Conservation (phyloP, 2,797 vertebrate species). For the Rallus crepitans region DNA sequence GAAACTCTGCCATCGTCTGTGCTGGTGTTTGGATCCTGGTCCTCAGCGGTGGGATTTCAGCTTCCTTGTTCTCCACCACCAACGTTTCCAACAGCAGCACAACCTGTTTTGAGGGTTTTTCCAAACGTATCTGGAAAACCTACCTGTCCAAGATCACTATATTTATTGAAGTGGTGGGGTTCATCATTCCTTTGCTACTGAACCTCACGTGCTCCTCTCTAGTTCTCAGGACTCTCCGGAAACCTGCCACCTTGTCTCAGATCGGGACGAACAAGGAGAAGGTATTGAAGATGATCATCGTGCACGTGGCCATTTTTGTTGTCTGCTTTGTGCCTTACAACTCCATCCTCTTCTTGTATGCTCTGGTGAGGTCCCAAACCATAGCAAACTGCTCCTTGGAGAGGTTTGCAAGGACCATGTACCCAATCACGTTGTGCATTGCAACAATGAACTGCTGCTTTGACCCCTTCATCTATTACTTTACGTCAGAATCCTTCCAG, state of each 20-base stretch:
- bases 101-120: conserved; percentile 96
- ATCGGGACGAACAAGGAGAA: conserved; percentile 94
- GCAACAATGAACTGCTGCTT: conserved; percentile 97
- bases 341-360: conserved; percentile 96
- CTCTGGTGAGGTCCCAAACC: conserved; percentile 92
- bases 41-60: conserved; percentile 94
- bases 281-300: conserved; percentile 94
- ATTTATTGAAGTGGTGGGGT: conserved; percentile 97
- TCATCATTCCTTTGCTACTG: conserved; percentile 91
- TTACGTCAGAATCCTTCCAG: conserved; percentile 97
- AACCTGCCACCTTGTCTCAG: conserved; percentile 89
- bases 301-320: conserved; percentile 95
- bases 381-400: conserved; percentile 91
- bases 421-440: conserved; percentile 94
- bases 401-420: conserved; percentile 92
- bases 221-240: conserved; percentile 92
- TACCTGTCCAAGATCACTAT: conserved; percentile 98
- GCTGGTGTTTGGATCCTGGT: conserved; percentile 94
- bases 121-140: conserved; percentile 95
- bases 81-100: conserved; percentile 90
- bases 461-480: conserved; percentile 97
- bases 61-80: conserved; percentile 95
- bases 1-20: conserved; percentile 91
- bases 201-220: conserved; percentile 95
- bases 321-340: conserved; percentile 98